Evolutionary conservation across 2,888 invertebrate genomes (phyloP).

Genomic region (Andrena trimmerana): DNA sequence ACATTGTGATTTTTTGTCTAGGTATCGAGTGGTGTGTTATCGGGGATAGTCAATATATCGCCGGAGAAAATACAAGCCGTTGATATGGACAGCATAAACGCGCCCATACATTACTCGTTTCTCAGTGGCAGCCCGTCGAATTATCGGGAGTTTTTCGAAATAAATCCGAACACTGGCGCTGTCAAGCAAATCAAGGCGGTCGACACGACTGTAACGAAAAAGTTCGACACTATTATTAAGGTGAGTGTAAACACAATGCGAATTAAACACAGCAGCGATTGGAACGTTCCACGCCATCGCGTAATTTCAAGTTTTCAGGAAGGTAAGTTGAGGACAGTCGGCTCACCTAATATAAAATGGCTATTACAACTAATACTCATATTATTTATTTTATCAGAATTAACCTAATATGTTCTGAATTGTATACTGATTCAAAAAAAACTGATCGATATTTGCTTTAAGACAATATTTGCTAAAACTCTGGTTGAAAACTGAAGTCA

Average conservation of each 20-base stretch:
- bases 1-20: constrained; percentile 76
- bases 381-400: too few relatives aligned
- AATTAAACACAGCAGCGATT: not conserved
- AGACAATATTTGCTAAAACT: too few relatives aligned
- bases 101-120: constrained; percentile 93
- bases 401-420: too few relatives aligned
- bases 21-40: constrained; percentile 93
- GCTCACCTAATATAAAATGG: too few relatives aligned
- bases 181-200: constrained; percentile 93
- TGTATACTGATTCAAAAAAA: too few relatives aligned
- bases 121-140: constrained; percentile 92
- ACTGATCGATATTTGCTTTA: too few relatives aligned
- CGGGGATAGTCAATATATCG: constrained; percentile 92
- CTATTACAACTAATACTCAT: too few relatives aligned
- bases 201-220: constrained; percentile 91
- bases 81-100: constrained; percentile 95
- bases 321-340: too few relatives aligned
- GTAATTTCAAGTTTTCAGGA: too few relatives aligned
- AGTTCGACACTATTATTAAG: constrained; percentile 93
- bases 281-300: too few relatives aligned
- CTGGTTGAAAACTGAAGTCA: too few relatives aligned
- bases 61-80: constrained; percentile 96
- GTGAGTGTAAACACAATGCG: constrained; percentile 83
- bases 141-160: constrained; percentile 93
- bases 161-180: constrained; percentile 92